Evolutionary conservation across 2,797 vertebrate species (phyloP).

Genomic region (Remorina albescens): DNA sequence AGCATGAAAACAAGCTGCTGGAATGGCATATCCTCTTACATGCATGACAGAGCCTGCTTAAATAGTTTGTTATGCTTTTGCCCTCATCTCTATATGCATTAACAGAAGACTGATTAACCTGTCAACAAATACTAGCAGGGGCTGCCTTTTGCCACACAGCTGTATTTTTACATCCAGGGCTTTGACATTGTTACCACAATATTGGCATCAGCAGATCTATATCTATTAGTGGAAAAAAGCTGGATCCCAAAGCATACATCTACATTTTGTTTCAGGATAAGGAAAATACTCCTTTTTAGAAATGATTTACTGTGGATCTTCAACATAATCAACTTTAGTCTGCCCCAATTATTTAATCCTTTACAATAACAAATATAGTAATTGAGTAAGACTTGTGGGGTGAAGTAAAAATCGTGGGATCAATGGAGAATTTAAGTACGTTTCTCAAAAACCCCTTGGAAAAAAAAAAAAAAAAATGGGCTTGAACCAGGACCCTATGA

Average conservation of each 20-base stretch:
- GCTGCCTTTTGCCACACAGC: neutral
- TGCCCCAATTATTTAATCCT: too few relatives aligned
- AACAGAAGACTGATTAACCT: conserved; percentile 5
- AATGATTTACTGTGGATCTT: neutral
- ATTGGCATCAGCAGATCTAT: neutral
- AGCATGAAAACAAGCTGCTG: neutral
- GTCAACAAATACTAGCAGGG: neutral
- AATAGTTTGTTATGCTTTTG: neutral
- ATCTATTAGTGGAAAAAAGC: neutral
- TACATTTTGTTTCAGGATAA: neutral
- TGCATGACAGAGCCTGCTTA: conserved; percentile 8
- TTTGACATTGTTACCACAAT: neutral
- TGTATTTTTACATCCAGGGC: neutral
- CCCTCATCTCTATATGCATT: neutral
- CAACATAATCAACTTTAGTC: neutral
- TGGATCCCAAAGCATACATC: neutral
- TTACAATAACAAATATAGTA: neutral
- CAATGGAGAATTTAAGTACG: neutral
- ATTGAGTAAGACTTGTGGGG: neutral
- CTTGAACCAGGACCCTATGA: neutral
- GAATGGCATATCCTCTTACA: neutral
- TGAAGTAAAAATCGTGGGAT: neutral
- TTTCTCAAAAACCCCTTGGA: conserved; percentile 7
- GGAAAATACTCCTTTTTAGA: neutral
- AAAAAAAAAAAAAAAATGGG: too few relatives aligned